phyloP scores from a whole-genome alignment of 2,888 invertebrate species.

The Apamea sordens region DNA sequence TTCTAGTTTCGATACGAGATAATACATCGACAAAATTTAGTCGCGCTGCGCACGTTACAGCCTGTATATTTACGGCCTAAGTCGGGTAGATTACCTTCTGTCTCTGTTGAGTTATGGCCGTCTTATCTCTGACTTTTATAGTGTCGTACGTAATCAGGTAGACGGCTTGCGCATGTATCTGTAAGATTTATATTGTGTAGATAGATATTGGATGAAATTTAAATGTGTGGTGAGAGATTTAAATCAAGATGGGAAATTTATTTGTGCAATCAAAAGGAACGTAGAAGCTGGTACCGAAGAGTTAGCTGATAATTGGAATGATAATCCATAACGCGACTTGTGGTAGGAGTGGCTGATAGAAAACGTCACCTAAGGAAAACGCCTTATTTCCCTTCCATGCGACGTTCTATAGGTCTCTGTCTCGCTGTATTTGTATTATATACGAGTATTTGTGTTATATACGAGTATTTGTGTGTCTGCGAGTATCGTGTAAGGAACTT shows the following conservation, averaged over 20 bases:
- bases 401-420: neutral
- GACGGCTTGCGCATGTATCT: slow-evolving; percentile 41
- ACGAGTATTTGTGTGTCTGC: neutral
- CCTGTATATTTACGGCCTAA: slow-evolving; percentile 64
- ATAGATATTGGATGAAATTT: slow-evolving; percentile 40
- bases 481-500: neutral
- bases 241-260: neutral
- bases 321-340: neutral
- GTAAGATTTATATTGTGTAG: slow-evolving; percentile 45
- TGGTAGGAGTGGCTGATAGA: neutral
- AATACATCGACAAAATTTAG: slow-evolving; percentile 29
- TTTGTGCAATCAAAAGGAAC: neutral
- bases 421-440: neutral
- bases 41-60: slow-evolving; percentile 12
- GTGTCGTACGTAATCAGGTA: slow-evolving; percentile 65
- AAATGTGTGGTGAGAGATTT: slow-evolving; percentile 11
- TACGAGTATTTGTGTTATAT: neutral
- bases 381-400: neutral
- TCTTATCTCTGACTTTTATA: slow-evolving; percentile 71
- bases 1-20: neutral
- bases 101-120: slow-evolving; percentile 66
- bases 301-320: neutral
- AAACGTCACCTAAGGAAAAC: neutral
- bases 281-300: neutral
- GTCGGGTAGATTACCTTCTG: slow-evolving; percentile 69